Evolutionary conservation across 2,888 invertebrate species (phyloP), one percentile per base, ranked within the genome.

Genomic region (Leptinotarsa peninsularis): DNA sequence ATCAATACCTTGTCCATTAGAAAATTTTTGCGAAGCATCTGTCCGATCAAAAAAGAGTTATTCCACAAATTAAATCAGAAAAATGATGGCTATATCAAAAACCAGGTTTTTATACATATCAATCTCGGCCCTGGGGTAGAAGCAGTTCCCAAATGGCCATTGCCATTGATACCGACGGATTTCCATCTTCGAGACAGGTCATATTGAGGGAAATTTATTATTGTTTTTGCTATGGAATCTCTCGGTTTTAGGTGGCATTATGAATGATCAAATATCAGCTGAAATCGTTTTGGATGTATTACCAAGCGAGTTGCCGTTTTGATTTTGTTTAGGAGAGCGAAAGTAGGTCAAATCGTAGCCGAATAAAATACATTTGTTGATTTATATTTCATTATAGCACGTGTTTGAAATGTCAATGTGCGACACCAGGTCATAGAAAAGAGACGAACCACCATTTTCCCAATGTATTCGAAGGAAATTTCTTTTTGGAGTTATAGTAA

Each of bases 241-340:
- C 14, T 13, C 10, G 21, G 13, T 58, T 58, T 58, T 21, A 21
- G 58, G 58, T 58, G 18, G 15, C 21, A 21, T 58, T 58, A 58
- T 58, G 18, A 58, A 58, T 58, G 23, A 18, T 14, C 58, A 21
- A 58, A 58, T 58, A 58, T 58, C 58, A 58, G 23, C 21, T 58
- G 21, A 21, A 21, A 21, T 58, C 58, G 58, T 58, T 58, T 4
- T 10, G 21, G 58, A 58, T 58, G 23, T 58, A 58, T 58, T 14
- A 58, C 58, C 58, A 21, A 21, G 58, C 58, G 18, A 15, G 58
- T 23, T 56, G 10, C 56, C 18, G 23, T 21, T 21, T 17, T n/a
- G 21, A n/a, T 56, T 21, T 56, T 56, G 10, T 18, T 43, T 43
- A 43, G 43, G 21, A 58, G 58, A 58, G 14, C 1, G 21, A 21